These are phyloP conservation scores for Epinephelus coioides DNA, from an alignment of 2,797 vertebrate species.

Conservation along the genomic window DNA sequence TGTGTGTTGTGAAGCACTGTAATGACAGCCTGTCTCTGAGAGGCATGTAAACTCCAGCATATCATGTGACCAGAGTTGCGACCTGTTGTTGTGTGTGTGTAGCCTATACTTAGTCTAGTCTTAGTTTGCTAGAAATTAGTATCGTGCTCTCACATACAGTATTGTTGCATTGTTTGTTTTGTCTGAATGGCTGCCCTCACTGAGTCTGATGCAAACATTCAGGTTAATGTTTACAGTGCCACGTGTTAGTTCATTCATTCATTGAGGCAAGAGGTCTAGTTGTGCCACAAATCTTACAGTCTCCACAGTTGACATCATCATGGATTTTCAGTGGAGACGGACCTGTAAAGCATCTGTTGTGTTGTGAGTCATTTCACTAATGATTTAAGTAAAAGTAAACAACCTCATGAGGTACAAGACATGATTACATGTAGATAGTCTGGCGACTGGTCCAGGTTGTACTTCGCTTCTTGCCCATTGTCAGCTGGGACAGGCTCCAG, in stretches of 20 bases:
- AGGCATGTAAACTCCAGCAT: background rate
- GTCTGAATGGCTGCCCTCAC: background rate
- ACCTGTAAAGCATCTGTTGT: background rate
- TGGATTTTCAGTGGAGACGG: background rate
- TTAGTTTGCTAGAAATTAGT: slow-evolving; percentile 11
- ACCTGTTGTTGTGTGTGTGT: slow-evolving; percentile 23
- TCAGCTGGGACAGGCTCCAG: too few species aligned
- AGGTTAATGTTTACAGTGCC: background rate
- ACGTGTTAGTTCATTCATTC: background rate
- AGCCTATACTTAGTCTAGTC: slow-evolving; percentile 11
- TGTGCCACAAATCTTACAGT: background rate
- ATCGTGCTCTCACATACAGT: background rate
- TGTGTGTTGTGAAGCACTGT: background rate
- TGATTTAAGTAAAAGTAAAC: background rate
- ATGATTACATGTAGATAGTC: background rate
- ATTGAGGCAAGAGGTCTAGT: background rate
- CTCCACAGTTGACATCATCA: background rate
- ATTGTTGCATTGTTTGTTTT: background rate
- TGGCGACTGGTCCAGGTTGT: too few species aligned
- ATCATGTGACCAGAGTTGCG: background rate
- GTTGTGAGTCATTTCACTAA: background rate
- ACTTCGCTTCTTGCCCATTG: too few species aligned
- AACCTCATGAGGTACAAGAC: background rate
- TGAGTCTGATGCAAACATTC: background rate
- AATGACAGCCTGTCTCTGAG: background rate